Evolutionary conservation across 2,888 invertebrate species (phyloP).

Genomic region (Ferdinandea cuprea): DNA sequence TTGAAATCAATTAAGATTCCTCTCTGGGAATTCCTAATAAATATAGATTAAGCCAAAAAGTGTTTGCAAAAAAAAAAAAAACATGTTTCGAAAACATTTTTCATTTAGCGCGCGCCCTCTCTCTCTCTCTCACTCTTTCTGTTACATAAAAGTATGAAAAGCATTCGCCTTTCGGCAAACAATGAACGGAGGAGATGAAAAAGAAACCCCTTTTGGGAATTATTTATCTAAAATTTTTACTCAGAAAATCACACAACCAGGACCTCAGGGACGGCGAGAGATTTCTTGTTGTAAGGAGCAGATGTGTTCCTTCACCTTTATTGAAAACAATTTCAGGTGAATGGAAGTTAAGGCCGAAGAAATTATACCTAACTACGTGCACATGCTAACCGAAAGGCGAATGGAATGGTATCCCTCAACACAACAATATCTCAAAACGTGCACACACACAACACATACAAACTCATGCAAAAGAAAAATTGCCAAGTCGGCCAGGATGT

Average conservation of each 20-base stretch:
- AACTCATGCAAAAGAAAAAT: conserved; percentile 43
- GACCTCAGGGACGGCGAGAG: conserved; percentile 14
- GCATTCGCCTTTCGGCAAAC: conserved; percentile 28
- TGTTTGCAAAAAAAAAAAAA: too few species aligned
- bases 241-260: conserved; percentile 57
- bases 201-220: conserved; percentile 51
- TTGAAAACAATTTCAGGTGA: conserved; percentile 73
- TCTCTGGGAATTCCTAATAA: conserved; percentile 36
- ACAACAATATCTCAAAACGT: conserved; percentile 61
- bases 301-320: conserved; percentile 69
- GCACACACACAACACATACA: conserved; percentile 6
- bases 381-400: conserved; percentile 57
- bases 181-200: conserved; percentile 21
- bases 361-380: conserved; percentile 68
- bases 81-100: conserved; percentile 49
- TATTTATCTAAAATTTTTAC: conserved; percentile 63
- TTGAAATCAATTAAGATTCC: conserved; percentile 66
- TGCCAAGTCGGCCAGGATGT: conserved; percentile 70
- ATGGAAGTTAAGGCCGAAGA: conserved; percentile 54
- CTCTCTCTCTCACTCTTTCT: too few species aligned
- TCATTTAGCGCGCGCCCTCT: too few species aligned
- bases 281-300: conserved; percentile 43
- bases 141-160: conserved; percentile 5
- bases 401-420: conserved; percentile 45
- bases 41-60: conserved; percentile 47